A percentile compares a stretch with the other conserved stretches of the same genome.
Conservation (phyloP, 2,888 invertebrate species). For the Monochamus alternatus region DNA sequence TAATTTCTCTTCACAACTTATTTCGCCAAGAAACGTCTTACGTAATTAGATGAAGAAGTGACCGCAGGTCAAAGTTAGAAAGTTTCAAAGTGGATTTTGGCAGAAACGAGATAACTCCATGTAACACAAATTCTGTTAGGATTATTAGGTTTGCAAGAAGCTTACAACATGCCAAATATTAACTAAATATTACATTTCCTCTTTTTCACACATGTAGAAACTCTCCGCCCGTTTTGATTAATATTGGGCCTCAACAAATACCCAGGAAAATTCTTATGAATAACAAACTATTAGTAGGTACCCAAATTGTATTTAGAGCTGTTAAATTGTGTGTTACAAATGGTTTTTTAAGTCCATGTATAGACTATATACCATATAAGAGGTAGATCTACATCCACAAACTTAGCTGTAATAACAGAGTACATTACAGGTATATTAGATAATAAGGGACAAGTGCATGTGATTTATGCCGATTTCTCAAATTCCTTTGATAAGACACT, state of each 20-base stretch:
- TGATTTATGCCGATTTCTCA: too few relatives aligned
- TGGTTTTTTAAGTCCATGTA: too few relatives aligned
- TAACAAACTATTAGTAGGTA: too few relatives aligned
- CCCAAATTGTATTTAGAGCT: too few relatives aligned
- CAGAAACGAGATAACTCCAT: constrained; percentile 66
- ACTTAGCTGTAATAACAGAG: too few relatives aligned
- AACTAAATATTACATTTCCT: constrained; percentile 50
- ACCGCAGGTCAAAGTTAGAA: constrained; percentile 68
- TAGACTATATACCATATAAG: too few relatives aligned
- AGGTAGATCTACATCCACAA: too few relatives aligned
- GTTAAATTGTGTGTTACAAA: too few relatives aligned
- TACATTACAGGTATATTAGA: too few relatives aligned
- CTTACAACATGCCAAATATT: constrained; percentile 54
- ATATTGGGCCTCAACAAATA: neutral
- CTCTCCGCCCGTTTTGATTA: neutral
- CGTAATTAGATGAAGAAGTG: constrained; percentile 63
- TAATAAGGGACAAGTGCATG: too few relatives aligned
- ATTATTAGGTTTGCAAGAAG: constrained; percentile 65
- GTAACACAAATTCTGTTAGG: constrained; percentile 66
- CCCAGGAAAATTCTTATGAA: neutral
- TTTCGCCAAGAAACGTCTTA: constrained; percentile 55
- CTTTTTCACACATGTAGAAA: constrained; percentile 10
- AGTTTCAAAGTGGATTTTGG: constrained; percentile 67
- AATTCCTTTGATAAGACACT: too few relatives aligned
- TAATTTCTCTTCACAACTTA: constrained; percentile 34